phyloP scores from a whole-genome alignment of 2,888 invertebrate genomes.

The Cryptophagus acutangulus region DNA sequence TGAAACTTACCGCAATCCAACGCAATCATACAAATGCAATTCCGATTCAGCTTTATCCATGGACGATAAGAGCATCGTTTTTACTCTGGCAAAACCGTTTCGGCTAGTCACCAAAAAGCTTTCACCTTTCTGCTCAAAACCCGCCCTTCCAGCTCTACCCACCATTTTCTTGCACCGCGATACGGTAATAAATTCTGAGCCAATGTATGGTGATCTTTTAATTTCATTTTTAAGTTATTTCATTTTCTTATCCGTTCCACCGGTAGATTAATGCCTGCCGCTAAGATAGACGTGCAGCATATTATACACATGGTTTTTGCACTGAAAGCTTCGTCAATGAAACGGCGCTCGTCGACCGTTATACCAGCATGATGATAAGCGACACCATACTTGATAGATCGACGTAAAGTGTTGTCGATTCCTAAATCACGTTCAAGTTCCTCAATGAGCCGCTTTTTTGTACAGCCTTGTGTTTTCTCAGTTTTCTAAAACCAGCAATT shows the following conservation, averaged over 20 bases:
- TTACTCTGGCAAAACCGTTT: slow-evolving; percentile 56
- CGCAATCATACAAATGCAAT: slow-evolving; percentile 52
- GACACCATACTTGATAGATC: slow-evolving; percentile 72
- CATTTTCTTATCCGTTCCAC: slow-evolving; percentile 84
- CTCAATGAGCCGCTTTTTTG: no score
- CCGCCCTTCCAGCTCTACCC: slow-evolving; percentile 90
- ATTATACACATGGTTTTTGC: slow-evolving; percentile 80
- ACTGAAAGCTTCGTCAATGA: slow-evolving; percentile 80
- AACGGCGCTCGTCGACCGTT: slow-evolving; percentile 76
- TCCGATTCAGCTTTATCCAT: slow-evolving; percentile 65
- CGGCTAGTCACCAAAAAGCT: slow-evolving; percentile 76
- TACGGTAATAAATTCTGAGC: slow-evolving; percentile 37
- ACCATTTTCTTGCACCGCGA: slow-evolving; percentile 91
- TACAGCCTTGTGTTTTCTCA: no score
- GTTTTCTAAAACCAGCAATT: no score
- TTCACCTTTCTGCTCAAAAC: slow-evolving; percentile 76
- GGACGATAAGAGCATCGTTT: slow-evolving; percentile 55
- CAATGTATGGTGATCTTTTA: slow-evolving; percentile 67
- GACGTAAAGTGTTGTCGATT: slow-evolving; percentile 62
- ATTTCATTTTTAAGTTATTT: no score
- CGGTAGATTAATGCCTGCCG: slow-evolving; percentile 97
- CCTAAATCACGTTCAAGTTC: no score
- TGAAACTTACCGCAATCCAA: slow-evolving; percentile 48
- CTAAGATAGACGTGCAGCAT: slow-evolving; percentile 93
- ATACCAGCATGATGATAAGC: slow-evolving; percentile 91